Conservation (phyloP, 1,140 invertebrate genomes). For the Camponotus vicinus region DNA sequence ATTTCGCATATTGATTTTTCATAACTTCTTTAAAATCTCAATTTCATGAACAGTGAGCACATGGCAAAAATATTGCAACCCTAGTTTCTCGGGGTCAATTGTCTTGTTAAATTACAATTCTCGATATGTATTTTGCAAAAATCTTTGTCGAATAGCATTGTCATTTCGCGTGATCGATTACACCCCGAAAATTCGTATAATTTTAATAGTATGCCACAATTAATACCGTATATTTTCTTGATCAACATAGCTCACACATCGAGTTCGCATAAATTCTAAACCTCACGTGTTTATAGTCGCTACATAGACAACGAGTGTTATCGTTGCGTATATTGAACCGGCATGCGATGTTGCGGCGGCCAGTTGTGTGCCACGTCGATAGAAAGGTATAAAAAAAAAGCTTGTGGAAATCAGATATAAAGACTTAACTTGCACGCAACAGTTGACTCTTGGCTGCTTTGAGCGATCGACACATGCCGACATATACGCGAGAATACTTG, state of each 20-base stretch:
- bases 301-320: constrained; percentile 41
- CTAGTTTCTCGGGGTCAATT: not conserved
- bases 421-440: constrained; percentile 56
- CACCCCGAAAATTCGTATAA: constrained; percentile 39
- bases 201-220: constrained; percentile 21
- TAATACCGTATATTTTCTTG: constrained; percentile 31
- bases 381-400: constrained; percentile 54
- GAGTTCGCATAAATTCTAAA: constrained; percentile 14
- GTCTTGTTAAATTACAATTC: not conserved
- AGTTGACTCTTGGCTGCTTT: constrained; percentile 46
- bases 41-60: constrained; percentile 5
- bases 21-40: not conserved
- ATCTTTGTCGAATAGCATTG: not conserved
- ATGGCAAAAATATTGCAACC: not conserved
- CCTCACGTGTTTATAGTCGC: constrained; percentile 16
- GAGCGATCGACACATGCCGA: constrained; percentile 50
- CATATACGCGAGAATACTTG: constrained; percentile 22
- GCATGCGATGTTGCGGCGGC: not conserved
- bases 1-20: constrained; percentile 3
- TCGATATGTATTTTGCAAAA: not conserved
- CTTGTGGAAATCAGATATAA: constrained; percentile 59
- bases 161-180: not conserved
- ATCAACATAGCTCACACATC: constrained; percentile 9
- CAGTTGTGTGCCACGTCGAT: constrained; percentile 54
- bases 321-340: constrained; percentile 48